Conservation (phyloP, 2,797 vertebrate species). For the Karalla daura region DNA sequence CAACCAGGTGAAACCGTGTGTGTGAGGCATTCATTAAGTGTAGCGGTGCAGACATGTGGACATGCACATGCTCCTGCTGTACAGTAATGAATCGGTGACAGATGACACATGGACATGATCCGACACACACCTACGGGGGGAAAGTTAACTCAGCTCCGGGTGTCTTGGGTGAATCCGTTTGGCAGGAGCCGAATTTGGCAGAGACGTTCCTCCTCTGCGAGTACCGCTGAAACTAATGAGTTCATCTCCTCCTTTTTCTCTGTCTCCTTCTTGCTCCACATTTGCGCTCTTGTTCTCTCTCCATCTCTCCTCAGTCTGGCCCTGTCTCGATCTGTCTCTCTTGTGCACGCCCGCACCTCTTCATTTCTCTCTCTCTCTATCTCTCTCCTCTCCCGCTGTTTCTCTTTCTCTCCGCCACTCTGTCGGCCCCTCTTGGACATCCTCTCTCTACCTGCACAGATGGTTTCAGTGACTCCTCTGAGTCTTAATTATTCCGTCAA, state of each 20-base stretch:
- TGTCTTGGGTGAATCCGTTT: slow-evolving; percentile 53
- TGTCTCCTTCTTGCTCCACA: slow-evolving; percentile 22
- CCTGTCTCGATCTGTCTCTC: slow-evolving; percentile 30
- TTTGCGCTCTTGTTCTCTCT: slow-evolving; percentile 39
- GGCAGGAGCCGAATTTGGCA: slow-evolving; percentile 55
- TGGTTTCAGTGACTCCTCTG: slow-evolving; percentile 82
- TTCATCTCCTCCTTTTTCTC: slow-evolving; percentile 47
- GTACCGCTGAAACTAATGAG: slow-evolving; percentile 65
- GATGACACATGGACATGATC: slow-evolving; percentile 10
- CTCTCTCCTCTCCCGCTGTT: neutral
- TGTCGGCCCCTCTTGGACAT: slow-evolving; percentile 49
- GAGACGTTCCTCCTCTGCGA: slow-evolving; percentile 36
- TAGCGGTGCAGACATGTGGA: neutral
- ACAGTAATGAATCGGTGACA: neutral
- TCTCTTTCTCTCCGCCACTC: slow-evolving; percentile 22
- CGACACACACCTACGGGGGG: slow-evolving; percentile 32
- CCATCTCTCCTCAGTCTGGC: slow-evolving; percentile 14
- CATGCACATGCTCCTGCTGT: neutral
- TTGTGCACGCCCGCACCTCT: slow-evolving; percentile 5
- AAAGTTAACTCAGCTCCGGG: slow-evolving; percentile 33
- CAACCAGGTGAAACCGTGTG: no score
- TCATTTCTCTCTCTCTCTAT: slow-evolving; percentile 13
- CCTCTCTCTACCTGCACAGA: slow-evolving; percentile 78
- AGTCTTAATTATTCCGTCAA: slow-evolving; percentile 85
- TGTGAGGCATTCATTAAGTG: no score